Evolutionary conservation across 2,113 vertebrate genomes (phyloP).

Genomic region (Gymnogyps californianus): DNA sequence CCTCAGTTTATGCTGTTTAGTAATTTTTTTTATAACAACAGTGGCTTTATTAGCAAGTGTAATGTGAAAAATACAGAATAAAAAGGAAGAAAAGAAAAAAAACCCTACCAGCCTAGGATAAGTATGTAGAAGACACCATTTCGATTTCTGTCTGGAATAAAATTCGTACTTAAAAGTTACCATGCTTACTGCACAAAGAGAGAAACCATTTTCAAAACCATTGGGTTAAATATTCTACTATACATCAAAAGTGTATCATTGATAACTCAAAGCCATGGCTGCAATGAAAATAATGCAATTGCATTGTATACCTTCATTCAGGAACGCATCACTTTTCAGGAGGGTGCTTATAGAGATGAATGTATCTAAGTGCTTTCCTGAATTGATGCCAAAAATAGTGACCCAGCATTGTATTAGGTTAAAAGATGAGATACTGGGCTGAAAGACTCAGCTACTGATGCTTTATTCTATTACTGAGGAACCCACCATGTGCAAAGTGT

Average conservation of each 20-base stretch:
- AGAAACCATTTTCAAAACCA: background rate
- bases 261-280: background rate
- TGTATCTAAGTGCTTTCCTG: background rate
- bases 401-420: fast-evolving
- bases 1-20: background rate
- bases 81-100: background rate
- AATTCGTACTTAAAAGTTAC: background rate
- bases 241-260: fast-evolving
- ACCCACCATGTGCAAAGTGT: background rate
- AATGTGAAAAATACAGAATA: background rate
- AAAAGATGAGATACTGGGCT: background rate
- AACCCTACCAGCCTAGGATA: background rate
- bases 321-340: background rate
- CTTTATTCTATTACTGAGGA: background rate
- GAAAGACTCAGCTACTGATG: fast-evolving
- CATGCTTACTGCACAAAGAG: fast-evolving
- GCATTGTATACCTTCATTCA: background rate
- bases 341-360: background rate
- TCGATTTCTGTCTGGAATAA: background rate
- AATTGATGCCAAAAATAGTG: background rate
- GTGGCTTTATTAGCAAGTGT: background rate
- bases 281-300: background rate
- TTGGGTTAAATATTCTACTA: fast-evolving
- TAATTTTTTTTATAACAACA: background rate
- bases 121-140: background rate